These are phyloP conservation scores for Venturia canescens DNA, from an alignment of 1,140 invertebrate genomes.

Conservation along the genomic window DNA sequence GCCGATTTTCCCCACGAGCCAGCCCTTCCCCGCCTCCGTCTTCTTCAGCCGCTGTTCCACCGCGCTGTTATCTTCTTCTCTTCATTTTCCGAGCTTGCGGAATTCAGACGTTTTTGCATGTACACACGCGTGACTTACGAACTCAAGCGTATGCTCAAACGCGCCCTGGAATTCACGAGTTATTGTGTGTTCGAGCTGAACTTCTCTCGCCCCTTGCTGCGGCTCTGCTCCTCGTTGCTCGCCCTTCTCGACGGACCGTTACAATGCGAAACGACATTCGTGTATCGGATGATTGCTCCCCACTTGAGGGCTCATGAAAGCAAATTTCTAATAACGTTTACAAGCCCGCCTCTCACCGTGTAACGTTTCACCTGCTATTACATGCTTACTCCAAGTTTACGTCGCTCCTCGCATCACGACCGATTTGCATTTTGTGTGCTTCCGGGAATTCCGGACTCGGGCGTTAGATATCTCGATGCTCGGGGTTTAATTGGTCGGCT, in stretches of 20 bases:
- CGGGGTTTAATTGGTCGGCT: no score
- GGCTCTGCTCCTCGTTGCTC: background rate
- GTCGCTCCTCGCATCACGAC: no score
- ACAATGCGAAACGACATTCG: background rate
- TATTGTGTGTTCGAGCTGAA: slow-evolving; percentile 27
- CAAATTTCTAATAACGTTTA: background rate
- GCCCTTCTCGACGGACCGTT: background rate
- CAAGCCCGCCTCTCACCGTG: no score
- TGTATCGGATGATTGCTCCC: slow-evolving; percentile 19
- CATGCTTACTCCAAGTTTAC: no score
- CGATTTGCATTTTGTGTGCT: no score
- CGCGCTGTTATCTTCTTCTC: slow-evolving; percentile 17
- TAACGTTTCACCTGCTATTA: no score
- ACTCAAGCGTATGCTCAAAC: slow-evolving; percentile 24
- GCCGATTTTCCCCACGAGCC: slow-evolving; percentile 23
- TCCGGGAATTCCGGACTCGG: no score
- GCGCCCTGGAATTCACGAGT: slow-evolving; percentile 23
- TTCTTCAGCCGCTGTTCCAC: background rate
- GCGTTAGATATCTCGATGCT: no score
- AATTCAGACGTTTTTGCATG: slow-evolving; percentile 45
- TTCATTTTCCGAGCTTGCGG: slow-evolving; percentile 37
- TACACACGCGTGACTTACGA: slow-evolving; percentile 41
- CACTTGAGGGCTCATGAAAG: background rate
- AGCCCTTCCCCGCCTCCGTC: slow-evolving; percentile 48
- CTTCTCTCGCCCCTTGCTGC: background rate